Percentiles rank a stretch among this genome's conserved stretches.
phyloP scores from a whole-genome alignment of 2,113 vertebrate genomes.

The Petromus typicus region DNA sequence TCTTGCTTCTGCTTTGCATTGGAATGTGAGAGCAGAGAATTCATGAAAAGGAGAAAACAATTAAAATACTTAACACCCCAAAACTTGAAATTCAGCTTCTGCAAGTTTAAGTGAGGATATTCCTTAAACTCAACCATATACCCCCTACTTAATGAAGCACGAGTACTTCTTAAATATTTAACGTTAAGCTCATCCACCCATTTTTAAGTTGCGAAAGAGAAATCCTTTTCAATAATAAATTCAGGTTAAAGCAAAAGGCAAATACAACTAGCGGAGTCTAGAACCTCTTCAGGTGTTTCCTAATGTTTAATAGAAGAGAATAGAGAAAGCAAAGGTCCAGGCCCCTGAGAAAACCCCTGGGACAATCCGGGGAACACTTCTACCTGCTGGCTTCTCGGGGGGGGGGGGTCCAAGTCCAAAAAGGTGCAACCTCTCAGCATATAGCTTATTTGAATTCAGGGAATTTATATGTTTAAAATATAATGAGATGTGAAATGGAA shows the following conservation, averaged over 20 bases:
- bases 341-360: background rate
- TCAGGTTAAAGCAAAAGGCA: conserved; percentile 31
- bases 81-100: background rate
- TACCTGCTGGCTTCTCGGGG: background rate
- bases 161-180: conserved; percentile 52
- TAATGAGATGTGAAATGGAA: conserved; percentile 78
- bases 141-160: too few relatives aligned
- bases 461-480: conserved; percentile 68
- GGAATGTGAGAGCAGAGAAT: background rate
- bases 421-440: background rate
- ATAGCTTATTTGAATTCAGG: conserved; percentile 28
- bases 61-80: background rate
- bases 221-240: conserved; percentile 71
- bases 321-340: background rate
- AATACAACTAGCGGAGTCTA: background rate
- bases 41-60: background rate
- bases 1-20: background rate
- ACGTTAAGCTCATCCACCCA: background rate
- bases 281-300: conserved; percentile 10
- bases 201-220: conserved; percentile 8
- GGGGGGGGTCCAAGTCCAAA: background rate
- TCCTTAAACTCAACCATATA: background rate
- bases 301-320: background rate
- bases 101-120: background rate
- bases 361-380: background rate